A percentile compares a stretch with the other conserved stretches of the same genome.
Evolutionary conservation across 2,797 vertebrate genomes (phyloP).

Genomic region (Acipenser ruthenus): DNA sequence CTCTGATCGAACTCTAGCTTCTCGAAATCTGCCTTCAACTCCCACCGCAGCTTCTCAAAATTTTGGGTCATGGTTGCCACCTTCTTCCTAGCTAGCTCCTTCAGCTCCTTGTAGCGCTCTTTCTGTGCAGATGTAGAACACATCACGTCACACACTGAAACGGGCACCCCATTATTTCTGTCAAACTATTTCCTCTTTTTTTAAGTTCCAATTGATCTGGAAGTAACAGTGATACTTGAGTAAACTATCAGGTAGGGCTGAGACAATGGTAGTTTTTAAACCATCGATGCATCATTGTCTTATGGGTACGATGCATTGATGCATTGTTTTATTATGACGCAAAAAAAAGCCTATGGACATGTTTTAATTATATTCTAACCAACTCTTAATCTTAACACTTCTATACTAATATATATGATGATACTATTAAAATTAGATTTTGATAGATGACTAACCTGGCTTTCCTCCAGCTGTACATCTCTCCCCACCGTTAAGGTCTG

Average conservation of each 20-base stretch:
- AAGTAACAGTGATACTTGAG: not conserved
- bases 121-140: constrained; percentile 44
- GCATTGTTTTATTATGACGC: not conserved
- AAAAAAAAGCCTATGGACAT: not conserved
- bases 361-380: not conserved
- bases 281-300: too few relatives aligned
- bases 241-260: too few relatives aligned
- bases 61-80: constrained; percentile 67
- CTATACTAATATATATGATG: not conserved
- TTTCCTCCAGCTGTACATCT: constrained; percentile 63
- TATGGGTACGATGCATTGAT: not conserved
- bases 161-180: not conserved
- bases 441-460: constrained; percentile 63
- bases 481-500: constrained; percentile 37
- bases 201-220: not conserved
- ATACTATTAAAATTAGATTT: constrained; percentile 1
- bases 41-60: constrained; percentile 73
- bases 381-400: not conserved
- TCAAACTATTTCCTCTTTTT: not conserved
- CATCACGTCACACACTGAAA: not conserved
- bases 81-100: constrained; percentile 67
- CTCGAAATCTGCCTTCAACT: constrained; percentile 67
- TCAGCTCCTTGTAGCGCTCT: constrained; percentile 72
- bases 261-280: not conserved
- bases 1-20: constrained; percentile 68